Base-by-base conservation (phyloP, 2,113 vertebrate genomes). In the Ceyx cyanopectus region DNA sequence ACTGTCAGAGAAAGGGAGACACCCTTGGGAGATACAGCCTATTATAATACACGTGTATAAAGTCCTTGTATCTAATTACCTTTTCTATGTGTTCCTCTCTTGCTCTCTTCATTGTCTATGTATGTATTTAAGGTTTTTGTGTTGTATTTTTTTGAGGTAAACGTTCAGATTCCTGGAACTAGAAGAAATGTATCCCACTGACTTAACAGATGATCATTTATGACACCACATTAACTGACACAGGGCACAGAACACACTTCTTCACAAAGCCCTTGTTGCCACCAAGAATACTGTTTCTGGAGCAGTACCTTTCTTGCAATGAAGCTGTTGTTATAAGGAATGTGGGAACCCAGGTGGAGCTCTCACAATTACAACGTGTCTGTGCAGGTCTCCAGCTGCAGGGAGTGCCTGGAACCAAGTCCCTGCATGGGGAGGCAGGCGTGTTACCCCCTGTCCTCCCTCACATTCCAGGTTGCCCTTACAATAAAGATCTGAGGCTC, bases 11-110 rank as follows among this genome's bases (percentile, higher is more conserved):
- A 70, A 69, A 81, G 21, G 0, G 9, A 61, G 26, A 50, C 24
- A 16, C 4, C 3, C 9, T 34, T 60, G 75, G 12, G 14, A 53
- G 46, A 66, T 17, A 73, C 2, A 29, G 0, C 5, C 1, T 63
- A 14, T 34, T 30, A 80, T 68, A 13, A 76, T 83, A 80, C 54
- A 50, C 23, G 17, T 73, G 6, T 60, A 16, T 60, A 77, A 83
- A 89, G 24, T 60, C 14, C 58, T 29, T 60, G 5, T 41, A 19
- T 60, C 14, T 67, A 57, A 69, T 20, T 62, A 19, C 13, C 18
- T 29, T 58, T 50, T 40, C 5, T 22, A 23, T 8, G 6, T 63
- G 3, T 7, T 23, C 43, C 13, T 67, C 9, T 46, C 15, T 85
- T 6, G 0, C 45, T 81, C 17, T 70, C 30, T 57, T 56, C 8